phyloP scores from a whole-genome alignment of 2,113 vertebrate species.

The Bombycilla garrulus region DNA sequence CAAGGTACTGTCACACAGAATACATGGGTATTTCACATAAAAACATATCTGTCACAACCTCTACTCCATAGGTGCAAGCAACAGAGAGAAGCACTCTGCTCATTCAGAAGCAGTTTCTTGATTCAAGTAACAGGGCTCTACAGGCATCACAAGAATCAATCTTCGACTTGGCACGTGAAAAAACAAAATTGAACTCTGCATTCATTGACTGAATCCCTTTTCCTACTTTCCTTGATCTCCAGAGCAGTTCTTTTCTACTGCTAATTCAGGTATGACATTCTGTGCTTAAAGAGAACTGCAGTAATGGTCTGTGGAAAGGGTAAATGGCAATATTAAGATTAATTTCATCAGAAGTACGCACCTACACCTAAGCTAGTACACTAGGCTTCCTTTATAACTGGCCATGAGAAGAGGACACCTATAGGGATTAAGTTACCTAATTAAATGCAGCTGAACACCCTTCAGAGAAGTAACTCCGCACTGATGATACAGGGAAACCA shows the following conservation, averaged over 20 bases:
- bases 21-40: not conserved
- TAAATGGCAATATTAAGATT: not conserved
- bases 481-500: not conserved
- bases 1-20: not conserved
- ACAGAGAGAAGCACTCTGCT: conserved; percentile 4
- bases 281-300: not conserved
- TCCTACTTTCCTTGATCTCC: not conserved
- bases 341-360: not conserved
- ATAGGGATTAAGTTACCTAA: not conserved
- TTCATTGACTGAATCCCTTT: not conserved
- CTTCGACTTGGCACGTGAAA: not conserved
- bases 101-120: not conserved
- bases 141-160: not conserved
- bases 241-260: not conserved
- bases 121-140: conserved; percentile 1
- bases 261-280: not conserved
- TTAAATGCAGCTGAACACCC: not conserved
- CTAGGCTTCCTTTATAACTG: not conserved
- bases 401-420: not conserved
- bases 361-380: not conserved
- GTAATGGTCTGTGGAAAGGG: not conserved
- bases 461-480: not conserved
- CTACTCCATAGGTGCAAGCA: not conserved
- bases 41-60: conserved; percentile 6
- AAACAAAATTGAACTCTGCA: conserved; percentile 16